These are phyloP conservation scores for Sula dactylatra DNA, from an alignment of 2,113 vertebrate genomes.

Conservation along the genomic window DNA sequence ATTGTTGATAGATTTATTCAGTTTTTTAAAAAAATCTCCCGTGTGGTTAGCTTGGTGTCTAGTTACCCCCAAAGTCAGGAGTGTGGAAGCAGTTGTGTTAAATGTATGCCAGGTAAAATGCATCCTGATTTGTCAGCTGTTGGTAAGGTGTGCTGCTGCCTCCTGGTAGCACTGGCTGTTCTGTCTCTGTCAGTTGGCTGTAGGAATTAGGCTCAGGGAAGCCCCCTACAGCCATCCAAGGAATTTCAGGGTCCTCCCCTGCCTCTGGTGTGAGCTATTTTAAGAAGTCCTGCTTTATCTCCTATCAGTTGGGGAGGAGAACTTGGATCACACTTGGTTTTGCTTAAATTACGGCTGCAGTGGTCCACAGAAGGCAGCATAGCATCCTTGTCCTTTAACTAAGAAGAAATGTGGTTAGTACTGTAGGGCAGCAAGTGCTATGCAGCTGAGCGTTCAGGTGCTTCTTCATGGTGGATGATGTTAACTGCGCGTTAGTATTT, in stretches of 20 bases:
- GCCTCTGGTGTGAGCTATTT: neutral
- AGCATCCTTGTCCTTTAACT: neutral
- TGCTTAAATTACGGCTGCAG: neutral
- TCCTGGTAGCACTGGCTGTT: neutral
- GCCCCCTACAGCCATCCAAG: neutral
- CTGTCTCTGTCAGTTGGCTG: neutral
- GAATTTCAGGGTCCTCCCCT: neutral
- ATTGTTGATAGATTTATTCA: neutral
- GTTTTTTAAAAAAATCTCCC: neutral
- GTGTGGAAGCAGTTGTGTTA: neutral
- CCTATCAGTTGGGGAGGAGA: neutral
- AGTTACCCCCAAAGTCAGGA: neutral
- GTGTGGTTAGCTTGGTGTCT: neutral
- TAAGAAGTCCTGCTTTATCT: neutral
- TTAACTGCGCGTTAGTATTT: neutral
- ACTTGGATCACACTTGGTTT: neutral
- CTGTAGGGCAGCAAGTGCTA: neutral
- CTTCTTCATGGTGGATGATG: neutral
- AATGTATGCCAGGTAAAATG: fast-evolving
- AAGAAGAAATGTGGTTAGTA: neutral
- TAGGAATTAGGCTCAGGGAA: neutral
- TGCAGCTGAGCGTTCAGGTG: neutral
- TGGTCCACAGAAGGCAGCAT: neutral
- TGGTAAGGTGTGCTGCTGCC: neutral
- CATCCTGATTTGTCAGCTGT: fast-evolving